Conservation (phyloP, 1,140 invertebrate species). For the Episyrphus balteatus region DNA sequence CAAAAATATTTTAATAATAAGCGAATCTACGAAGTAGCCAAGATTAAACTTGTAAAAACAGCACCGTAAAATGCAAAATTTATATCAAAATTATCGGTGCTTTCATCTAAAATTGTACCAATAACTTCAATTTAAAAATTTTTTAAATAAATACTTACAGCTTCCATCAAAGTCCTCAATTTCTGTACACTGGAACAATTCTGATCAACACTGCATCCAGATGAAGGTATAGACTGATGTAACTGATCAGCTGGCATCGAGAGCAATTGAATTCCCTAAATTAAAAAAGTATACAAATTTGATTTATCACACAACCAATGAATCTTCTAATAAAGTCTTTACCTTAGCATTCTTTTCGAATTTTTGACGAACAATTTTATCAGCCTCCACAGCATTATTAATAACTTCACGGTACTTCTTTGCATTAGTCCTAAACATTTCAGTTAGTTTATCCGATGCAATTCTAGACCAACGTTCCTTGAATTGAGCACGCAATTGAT, state of each 20-base stretch:
- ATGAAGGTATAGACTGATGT: conserved; percentile 50
- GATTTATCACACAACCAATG: conserved; percentile 1
- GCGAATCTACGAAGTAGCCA: too few relatives aligned
- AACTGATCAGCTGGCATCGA: conserved; percentile 60
- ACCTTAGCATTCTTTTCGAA: conserved; percentile 63
- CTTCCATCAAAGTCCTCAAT: conserved; percentile 71
- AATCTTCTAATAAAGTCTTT: background rate
- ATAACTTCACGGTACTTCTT: conserved; percentile 89
- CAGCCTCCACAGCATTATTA: conserved; percentile 70
- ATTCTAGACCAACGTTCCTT: conserved; percentile 85
- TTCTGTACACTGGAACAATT: conserved; percentile 51
- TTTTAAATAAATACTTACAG: conserved; percentile 42
- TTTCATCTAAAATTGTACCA: too few relatives aligned
- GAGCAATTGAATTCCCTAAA: conserved; percentile 65
- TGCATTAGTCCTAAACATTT: conserved; percentile 74
- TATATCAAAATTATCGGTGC: too few relatives aligned
- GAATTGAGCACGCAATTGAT: conserved; percentile 78
- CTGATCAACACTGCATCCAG: conserved; percentile 40
- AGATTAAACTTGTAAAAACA: too few relatives aligned
- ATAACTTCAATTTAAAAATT: too few relatives aligned
- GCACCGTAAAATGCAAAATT: too few relatives aligned
- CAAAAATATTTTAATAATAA: too few relatives aligned
- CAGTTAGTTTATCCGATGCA: conserved; percentile 76
- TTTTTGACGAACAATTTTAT: conserved; percentile 73
- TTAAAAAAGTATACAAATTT: background rate